A percentile compares a stretch with the other conserved stretches of the same genome.
These are phyloP conservation scores for Chelonoidis abingdonii DNA, from an alignment of 2,113 vertebrate species.

Conservation along the genomic window DNA sequence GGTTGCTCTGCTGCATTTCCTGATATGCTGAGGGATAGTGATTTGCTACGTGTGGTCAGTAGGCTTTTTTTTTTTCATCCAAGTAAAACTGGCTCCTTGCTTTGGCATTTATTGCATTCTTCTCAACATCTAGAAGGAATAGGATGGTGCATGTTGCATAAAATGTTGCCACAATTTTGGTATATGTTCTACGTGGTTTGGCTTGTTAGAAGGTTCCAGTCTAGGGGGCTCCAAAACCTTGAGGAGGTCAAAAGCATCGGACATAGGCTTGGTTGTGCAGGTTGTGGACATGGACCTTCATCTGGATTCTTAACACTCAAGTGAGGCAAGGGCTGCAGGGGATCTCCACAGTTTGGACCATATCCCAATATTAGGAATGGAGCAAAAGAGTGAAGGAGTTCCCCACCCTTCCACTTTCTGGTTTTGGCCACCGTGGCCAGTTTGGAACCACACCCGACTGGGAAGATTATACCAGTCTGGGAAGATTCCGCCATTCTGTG, in stretches of 20 bases:
- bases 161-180: neutral
- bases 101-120: neutral
- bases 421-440: neutral
- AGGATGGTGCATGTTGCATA: neutral
- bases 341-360: neutral
- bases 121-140: neutral
- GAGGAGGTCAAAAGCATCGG: neutral
- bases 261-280: neutral
- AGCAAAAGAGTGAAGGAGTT: neutral
- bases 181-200: neutral
- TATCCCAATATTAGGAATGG: neutral
- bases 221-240: rapidly evolving
- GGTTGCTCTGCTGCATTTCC: neutral
- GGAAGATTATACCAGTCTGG: too few relatives aligned
- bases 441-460: neutral
- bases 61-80: neutral
- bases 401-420: neutral
- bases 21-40: neutral
- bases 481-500: neutral
- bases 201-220: neutral
- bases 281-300: too few relatives aligned
- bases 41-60: neutral
- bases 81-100: neutral
- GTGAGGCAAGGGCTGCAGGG: rapidly evolving
- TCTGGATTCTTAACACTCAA: rapidly evolving